Base-by-base conservation (phyloP, 1,140 invertebrate genomes). In the Melanaphis sacchari region DNA sequence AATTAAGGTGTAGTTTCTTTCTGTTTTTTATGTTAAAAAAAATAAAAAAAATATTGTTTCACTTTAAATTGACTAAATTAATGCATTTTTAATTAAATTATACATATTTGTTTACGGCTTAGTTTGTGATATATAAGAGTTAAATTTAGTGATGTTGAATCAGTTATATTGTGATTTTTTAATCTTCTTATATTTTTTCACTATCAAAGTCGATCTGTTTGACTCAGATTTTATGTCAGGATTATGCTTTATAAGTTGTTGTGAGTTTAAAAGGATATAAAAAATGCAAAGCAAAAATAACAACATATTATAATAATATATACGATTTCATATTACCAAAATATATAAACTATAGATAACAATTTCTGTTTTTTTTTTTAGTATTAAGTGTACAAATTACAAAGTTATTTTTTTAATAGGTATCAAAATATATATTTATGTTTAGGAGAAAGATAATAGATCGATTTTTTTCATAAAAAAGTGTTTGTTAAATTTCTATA, bases 151-250 rank as follows among this genome's bases (percentile, higher is more conserved):
- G 26, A 26, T 31, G 81, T 52, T 40, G 91, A 85, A 85, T 93
- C 91, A 54, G 91, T n/a, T n/a, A 84, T 38, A 54, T 41, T 93
- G 91, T 31, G 81, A 54, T 54, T 93, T 93, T 93, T 93, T 85
- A 85, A 93, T 36, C 40, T 93, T 93, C 46, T 93, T 93, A 2
- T 93, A 49, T 54, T 93, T 93, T 93, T 93, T 93, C 3, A 85
- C 81, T 26, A 49, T 36, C 43, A 93, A 54, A 54, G 46, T 31
- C 41, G 91, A 84, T 18, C 91, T 81, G 22, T 93, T 93, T 93
- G 91, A 85, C 41, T 93, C 81, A 31, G 81, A 40, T 93, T 93
- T 93, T 11, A 93, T 36, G 3, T 93, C 81, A 18, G 91, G 52
- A 40, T 85, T 93, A 54, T 85, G 81, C 81, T 93, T 85, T 46